These are phyloP conservation scores for Apis laboriosa DNA, from an alignment of 1,140 invertebrate species.

Conservation along the genomic window DNA sequence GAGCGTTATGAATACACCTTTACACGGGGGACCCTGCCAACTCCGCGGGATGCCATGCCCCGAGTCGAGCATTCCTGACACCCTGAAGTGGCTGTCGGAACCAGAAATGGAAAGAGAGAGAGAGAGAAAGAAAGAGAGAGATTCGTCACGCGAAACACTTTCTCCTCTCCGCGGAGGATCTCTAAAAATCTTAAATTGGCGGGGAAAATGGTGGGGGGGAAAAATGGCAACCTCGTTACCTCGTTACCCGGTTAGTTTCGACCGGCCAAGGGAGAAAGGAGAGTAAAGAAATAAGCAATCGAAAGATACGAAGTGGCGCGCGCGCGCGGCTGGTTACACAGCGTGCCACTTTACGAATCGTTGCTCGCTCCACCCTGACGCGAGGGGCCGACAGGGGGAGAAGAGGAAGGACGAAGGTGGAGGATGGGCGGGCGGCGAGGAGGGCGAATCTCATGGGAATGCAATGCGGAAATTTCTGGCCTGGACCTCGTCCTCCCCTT, in stretches of 20 bases:
- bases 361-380: conserved; percentile 9
- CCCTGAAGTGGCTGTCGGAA: conserved; percentile 69
- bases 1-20: conserved; percentile 59
- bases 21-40: conserved; percentile 61
- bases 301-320: conserved; percentile 16
- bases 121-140: conserved; percentile 30
- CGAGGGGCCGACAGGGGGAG: neutral
- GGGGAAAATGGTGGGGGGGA: neutral
- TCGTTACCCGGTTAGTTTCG: neutral
- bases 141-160: conserved; percentile 42
- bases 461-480: conserved; percentile 78
- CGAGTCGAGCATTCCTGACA: conserved; percentile 68
- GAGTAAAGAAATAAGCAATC: conserved; percentile 12
- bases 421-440: conserved; percentile 45
- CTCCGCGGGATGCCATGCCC: conserved; percentile 65
- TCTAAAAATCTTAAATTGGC: neutral
- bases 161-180: neutral
- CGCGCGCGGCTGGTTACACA: neutral
- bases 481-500: conserved; percentile 55
- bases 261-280: neutral
- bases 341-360: conserved; percentile 18
- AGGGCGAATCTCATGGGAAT: conserved; percentile 73
- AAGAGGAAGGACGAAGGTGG: neutral
- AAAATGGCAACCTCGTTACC: neutral
- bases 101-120: conserved; percentile 63